Evolutionary conservation across 2,797 vertebrate genomes (phyloP).

Genomic region (Nannoperca australis): DNA sequence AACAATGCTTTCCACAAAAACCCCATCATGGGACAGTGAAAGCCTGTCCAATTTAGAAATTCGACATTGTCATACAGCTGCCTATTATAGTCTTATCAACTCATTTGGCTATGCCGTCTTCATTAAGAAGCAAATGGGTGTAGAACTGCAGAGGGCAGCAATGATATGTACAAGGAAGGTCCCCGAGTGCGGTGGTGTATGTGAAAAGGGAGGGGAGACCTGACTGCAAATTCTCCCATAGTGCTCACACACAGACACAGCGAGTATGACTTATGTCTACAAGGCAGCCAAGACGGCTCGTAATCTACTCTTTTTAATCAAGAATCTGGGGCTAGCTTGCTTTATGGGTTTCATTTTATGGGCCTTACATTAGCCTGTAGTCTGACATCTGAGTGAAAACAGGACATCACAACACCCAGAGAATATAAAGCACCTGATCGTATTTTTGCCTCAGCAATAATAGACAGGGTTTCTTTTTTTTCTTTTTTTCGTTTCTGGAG

Average conservation of each 20-base stretch:
- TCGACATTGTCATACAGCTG: constrained; percentile 36
- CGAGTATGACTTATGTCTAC: constrained; percentile 54
- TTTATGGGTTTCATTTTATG: constrained; percentile 60
- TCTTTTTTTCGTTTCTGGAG: constrained; percentile 36
- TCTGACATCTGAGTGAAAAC: constrained; percentile 48
- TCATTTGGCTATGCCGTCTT: constrained; percentile 65
- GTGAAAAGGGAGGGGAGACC: constrained; percentile 42
- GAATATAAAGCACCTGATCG: constrained; percentile 48
- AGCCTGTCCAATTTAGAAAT: constrained; percentile 35
- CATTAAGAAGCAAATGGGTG: constrained; percentile 70
- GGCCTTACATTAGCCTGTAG: constrained; percentile 54
- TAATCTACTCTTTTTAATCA: constrained; percentile 73
- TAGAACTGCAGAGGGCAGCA: constrained; percentile 84
- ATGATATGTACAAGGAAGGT: constrained; percentile 73
- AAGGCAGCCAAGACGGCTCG: constrained; percentile 44
- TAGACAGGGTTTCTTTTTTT: constrained; percentile 46
- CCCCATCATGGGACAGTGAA: constrained; percentile 9
- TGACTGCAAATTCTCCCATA: constrained; percentile 41
- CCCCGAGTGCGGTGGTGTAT: constrained; percentile 56
- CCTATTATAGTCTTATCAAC: constrained; percentile 57
- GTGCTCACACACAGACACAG: constrained; percentile 32
- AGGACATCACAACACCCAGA: constrained; percentile 35
- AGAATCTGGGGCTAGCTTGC: constrained; percentile 45
- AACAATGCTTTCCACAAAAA: constrained; percentile 23
- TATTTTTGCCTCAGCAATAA: constrained; percentile 36